These are phyloP conservation scores for Aphelinus certus DNA, from an alignment of 1,140 invertebrate species.

Conservation along the genomic window DNA sequence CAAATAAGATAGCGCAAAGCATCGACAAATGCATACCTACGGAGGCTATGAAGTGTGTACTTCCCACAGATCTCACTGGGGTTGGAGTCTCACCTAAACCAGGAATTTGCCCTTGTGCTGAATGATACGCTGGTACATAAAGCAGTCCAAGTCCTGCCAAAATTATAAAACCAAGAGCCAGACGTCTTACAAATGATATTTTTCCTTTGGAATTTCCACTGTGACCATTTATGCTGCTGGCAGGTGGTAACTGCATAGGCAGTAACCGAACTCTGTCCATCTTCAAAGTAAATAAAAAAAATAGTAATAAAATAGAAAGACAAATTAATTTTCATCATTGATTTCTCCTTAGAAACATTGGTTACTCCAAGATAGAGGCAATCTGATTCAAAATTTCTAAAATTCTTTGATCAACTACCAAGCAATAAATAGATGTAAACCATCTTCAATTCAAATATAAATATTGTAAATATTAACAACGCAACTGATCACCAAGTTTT, in stretches of 20 bases:
- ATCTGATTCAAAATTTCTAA: neutral
- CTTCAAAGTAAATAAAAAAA: conserved; percentile 39
- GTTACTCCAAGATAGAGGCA: neutral
- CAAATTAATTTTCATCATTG: neutral
- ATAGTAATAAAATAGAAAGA: neutral
- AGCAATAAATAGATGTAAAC: no score
- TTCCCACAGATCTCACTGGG: conserved; percentile 49
- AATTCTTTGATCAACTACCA: neutral
- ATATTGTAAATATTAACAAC: no score
- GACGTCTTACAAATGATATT: conserved; percentile 56
- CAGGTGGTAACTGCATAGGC: conserved; percentile 53
- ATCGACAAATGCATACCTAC: conserved; percentile 57
- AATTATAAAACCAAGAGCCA: conserved; percentile 58
- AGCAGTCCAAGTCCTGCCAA: conserved; percentile 57
- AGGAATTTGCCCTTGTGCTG: conserved; percentile 57
- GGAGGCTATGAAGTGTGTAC: conserved; percentile 51
- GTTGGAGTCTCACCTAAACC: conserved; percentile 61
- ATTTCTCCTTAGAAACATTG: no score
- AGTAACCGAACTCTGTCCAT: conserved; percentile 55
- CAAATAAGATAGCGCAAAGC: neutral
- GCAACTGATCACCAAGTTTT: no score
- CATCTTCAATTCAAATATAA: no score
- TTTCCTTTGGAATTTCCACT: conserved; percentile 51
- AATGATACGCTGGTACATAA: conserved; percentile 63
- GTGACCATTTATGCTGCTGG: conserved; percentile 43